Conservation (phyloP, 2,888 invertebrate species). For the Celastrina argiolus region DNA sequence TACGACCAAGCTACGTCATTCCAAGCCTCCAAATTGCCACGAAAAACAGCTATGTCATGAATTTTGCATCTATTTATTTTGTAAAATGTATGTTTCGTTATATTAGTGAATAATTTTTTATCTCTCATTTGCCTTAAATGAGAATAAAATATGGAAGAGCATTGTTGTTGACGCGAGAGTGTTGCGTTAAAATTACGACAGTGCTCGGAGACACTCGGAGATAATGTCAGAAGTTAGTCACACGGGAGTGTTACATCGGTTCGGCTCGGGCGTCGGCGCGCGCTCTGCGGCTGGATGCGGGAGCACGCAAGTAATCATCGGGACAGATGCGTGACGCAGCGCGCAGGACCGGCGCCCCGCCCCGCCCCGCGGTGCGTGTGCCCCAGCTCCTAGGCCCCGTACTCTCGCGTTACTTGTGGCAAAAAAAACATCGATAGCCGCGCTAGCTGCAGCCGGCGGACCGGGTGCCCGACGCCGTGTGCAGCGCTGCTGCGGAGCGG, state of each 20-base stretch:
- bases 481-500: slow-evolving; percentile 46
- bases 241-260: slow-evolving; percentile 48
- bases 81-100: too few relatives aligned
- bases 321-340: slow-evolving; percentile 76
- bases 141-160: neutral
- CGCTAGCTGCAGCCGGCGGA: slow-evolving; percentile 55
- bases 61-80: neutral
- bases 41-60: neutral
- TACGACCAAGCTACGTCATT: neutral
- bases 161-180: neutral
- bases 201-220: slow-evolving; percentile 10
- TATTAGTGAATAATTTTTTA: neutral
- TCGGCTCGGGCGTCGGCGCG: slow-evolving; percentile 41
- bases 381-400: slow-evolving; percentile 44
- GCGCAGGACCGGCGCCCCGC: slow-evolving; percentile 68
- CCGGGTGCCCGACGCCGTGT: slow-evolving; percentile 43
- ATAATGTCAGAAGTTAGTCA: slow-evolving; percentile 31
- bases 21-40: neutral
- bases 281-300: slow-evolving; percentile 70
- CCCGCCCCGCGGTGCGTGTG: slow-evolving; percentile 54
- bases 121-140: neutral
- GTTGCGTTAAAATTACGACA: neutral
- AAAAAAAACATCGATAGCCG: slow-evolving; percentile 73
- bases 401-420: slow-evolving; percentile 39
- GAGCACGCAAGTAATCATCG: slow-evolving; percentile 64